Evolutionary conservation across 2,113 vertebrate genomes (phyloP).

Genomic region (Spilogale gracilis): DNA sequence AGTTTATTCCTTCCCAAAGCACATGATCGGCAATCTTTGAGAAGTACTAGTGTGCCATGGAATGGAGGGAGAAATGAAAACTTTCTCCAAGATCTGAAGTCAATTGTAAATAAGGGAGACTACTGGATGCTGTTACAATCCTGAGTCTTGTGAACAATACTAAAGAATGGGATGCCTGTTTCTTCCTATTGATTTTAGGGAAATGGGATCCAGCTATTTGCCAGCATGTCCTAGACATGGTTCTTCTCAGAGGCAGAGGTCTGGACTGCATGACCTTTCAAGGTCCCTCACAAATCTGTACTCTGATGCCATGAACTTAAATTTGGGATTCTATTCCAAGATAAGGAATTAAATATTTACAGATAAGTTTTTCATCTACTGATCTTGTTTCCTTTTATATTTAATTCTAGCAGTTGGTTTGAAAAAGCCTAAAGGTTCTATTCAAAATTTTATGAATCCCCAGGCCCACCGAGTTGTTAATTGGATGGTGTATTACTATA

Average conservation of each 20-base stretch:
- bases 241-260: conserved; percentile 8
- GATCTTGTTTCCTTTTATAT: conserved; percentile 62
- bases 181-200: conserved; percentile 18
- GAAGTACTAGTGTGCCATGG: not conserved
- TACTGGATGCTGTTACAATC: not conserved
- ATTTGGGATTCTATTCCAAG: conserved; percentile 60
- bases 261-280: conserved; percentile 35
- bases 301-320: conserved; percentile 45
- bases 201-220: conserved; percentile 41
- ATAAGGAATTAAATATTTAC: conserved; percentile 72
- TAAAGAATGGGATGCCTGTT: not conserved
- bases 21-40: not conserved
- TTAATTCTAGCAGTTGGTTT: conserved; percentile 55
- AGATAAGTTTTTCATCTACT: conserved; percentile 46
- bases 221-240: not conserved
- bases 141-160: not conserved
- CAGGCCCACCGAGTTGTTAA: conserved; percentile 48
- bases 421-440: conserved; percentile 68
- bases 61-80: not conserved
- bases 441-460: conserved; percentile 76
- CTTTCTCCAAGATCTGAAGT: not conserved
- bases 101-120: not conserved
- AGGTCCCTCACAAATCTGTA: conserved; percentile 10
- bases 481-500: too few relatives aligned
- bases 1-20: not conserved